Evolutionary conservation across 2,888 invertebrate genomes (phyloP), one percentile per base, ranked within the genome.

Genomic region (Papilio elwesi): DNA sequence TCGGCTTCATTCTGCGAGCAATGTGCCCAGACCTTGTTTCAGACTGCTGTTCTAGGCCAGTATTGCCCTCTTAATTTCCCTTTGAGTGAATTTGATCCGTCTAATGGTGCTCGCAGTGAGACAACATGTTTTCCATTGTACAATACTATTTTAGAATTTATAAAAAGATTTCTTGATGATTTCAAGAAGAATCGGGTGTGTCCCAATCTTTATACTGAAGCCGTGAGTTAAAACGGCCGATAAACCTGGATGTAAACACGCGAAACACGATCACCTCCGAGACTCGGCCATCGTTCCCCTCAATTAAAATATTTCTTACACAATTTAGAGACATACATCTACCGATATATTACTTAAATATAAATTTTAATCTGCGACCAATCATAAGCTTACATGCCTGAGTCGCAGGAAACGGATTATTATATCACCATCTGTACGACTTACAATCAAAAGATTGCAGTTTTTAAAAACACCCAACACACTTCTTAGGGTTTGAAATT

Each of bases 191-290:
- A 26, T 4, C 76, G 71, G 63, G 74, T 91, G 85, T 86, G 74
- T 62, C 80, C 59, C 74, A 51, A 52, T 59, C 86, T 76, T 85
- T 79, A 84, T 70, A 75, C 77, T 80, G 81, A 85, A 85, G 81
- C 92, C 93, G 93, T 93, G 93, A 91, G 90, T 84, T 82, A 84
- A 88, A 85, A 85, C 86, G 83, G 85, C 88, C 87, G 93, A 92
- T 93, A 93, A 89, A 88, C 87, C 89, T 85, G 89, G 87, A 90
- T 90, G 91, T 92, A 89, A 91, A 91, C 92, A 93, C 91, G 93
- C 91, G 88, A 91, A 92, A 91, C 93, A 93, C 93, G 93, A 93
- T 90, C 90, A 89, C 88, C 88, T 84, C 83, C 84, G 81, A 81
- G 82, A 78, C 77, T 77, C 77, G 81, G 70, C 77, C 76, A 75